phyloP scores from a whole-genome alignment of 2,113 vertebrate species.

The Enhydra lutris region DNA sequence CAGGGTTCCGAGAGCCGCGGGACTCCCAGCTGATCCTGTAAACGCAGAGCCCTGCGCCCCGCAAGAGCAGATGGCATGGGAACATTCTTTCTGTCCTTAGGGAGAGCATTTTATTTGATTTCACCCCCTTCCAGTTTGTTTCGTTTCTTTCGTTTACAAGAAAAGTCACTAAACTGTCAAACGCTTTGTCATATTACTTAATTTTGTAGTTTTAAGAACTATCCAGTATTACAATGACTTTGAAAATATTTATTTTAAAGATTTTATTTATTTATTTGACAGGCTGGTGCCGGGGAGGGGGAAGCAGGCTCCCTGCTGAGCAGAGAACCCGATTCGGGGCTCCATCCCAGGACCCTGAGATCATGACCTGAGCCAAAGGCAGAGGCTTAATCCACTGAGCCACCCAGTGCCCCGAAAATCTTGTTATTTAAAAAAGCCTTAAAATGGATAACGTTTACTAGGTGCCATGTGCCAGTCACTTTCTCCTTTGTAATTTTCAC shows the following conservation, averaged over 20 bases:
- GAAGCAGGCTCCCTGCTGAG: no score
- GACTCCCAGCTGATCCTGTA: constrained; percentile 40
- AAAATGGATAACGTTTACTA: not conserved
- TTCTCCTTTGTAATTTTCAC: not conserved
- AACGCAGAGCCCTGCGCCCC: constrained; percentile 30
- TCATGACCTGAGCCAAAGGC: no score
- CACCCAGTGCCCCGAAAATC: not conserved
- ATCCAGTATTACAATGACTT: not conserved
- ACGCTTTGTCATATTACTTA: not conserved
- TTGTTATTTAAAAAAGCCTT: not conserved
- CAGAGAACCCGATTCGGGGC: no score
- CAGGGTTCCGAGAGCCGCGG: constrained; percentile 22
- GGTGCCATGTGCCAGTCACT: not conserved
- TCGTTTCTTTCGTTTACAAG: constrained; percentile 22
- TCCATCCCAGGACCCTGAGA: no score
- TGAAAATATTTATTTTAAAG: not conserved
- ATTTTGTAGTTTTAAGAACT: constrained; percentile 21
- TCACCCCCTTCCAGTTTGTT: not conserved
- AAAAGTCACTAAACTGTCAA: constrained; percentile 4
- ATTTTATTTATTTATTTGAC: no score
- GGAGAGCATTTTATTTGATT: not conserved
- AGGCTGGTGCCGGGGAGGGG: no score
- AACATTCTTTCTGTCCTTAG: constrained; percentile 33
- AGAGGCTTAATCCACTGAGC: no score
- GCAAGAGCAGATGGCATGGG: constrained; percentile 47